Percentiles rank a stretch among this genome's conserved stretches.
Evolutionary conservation across 2,113 vertebrate species (phyloP).

Genomic region (Sarotherodon lohbergeri): DNA sequence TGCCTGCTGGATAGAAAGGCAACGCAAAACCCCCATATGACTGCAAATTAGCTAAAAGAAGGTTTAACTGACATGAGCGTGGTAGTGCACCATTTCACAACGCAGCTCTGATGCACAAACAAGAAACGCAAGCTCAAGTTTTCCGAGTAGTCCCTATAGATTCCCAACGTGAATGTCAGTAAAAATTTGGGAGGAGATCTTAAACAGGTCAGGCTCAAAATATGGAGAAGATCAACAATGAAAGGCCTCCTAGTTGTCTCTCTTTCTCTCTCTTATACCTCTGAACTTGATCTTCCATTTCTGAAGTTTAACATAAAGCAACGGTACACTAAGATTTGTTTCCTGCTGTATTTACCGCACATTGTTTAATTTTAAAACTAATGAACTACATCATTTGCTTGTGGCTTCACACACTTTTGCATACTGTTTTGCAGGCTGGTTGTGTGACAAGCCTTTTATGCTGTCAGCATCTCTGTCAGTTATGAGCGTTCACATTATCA

Average conservation of each 20-base stretch:
- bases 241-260: rapidly evolving
- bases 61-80: neutral
- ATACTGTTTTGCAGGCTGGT: neutral
- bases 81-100: neutral
- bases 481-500: neutral
- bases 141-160: neutral
- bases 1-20: neutral
- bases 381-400: neutral
- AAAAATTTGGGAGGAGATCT: neutral
- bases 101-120: neutral
- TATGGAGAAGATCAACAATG: no score
- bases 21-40: neutral
- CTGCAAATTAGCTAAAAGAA: neutral
- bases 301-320: neutral
- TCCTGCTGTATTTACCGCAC: neutral
- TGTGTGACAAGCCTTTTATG: neutral
- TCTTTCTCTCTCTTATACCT: neutral
- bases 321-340: neutral
- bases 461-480: neutral
- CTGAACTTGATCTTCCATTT: neutral
- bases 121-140: neutral
- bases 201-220: neutral
- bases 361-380: neutral
- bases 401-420: neutral
- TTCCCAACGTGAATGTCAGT: rapidly evolving